phyloP scores from a whole-genome alignment of 2,113 vertebrate species.

The Caranx melampygus region DNA sequence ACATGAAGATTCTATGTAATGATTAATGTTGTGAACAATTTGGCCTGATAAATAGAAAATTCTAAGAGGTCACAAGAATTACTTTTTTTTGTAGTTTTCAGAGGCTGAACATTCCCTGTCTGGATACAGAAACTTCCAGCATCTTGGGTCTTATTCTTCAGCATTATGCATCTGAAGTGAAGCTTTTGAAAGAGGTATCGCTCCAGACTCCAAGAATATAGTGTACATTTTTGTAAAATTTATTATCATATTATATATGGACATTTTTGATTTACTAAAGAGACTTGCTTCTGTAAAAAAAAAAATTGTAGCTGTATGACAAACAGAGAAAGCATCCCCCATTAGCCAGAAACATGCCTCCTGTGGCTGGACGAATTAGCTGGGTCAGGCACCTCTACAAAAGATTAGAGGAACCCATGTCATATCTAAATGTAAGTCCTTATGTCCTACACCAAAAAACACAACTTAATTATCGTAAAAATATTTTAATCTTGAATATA shows the following conservation, averaged over 20 bases:
- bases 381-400: conserved; percentile 88
- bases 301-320: conserved; percentile 80
- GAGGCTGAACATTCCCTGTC: conserved; percentile 86
- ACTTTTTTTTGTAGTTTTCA: conserved; percentile 84
- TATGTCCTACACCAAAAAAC: not conserved
- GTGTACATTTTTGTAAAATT: not conserved
- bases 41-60: not conserved
- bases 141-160: conserved; percentile 82
- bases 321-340: conserved; percentile 84
- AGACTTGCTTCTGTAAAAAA: conserved; percentile 3
- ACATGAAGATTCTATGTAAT: not conserved
- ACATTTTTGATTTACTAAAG: not conserved
- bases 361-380: conserved; percentile 85
- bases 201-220: not conserved
- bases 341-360: conserved; percentile 86
- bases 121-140: conserved; percentile 78
- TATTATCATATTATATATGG: not conserved
- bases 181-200: conserved; percentile 83
- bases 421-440: conserved; percentile 85
- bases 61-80: not conserved
- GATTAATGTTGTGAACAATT: not conserved
- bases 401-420: conserved; percentile 86
- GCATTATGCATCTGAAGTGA: conserved; percentile 84
- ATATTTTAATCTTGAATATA: not conserved
- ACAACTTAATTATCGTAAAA: not conserved